Base-by-base conservation (phyloP, 2,797 vertebrate genomes). In the Sebastes cheni region DNA sequence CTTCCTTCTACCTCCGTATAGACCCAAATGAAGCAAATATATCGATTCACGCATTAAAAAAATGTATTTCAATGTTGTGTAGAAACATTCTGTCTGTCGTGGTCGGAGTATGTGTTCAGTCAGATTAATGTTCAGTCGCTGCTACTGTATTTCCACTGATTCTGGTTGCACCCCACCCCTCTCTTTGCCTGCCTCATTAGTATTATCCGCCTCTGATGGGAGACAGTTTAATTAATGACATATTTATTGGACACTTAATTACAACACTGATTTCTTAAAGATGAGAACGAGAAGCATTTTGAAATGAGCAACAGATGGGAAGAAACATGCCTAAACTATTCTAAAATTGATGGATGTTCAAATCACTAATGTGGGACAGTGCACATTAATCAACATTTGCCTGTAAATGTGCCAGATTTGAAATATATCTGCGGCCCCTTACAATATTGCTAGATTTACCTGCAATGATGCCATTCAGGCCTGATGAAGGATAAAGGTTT, bases 11-110 rank as follows among this genome's bases (percentile, higher is more conserved):
- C 36, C 36, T 39, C 36, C 12, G 12, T 12, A 39, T 14, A 39
- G 12, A 34, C 2, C 0, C 36, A 39, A 39, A 39, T 39, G 36
- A 39, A 39, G 36, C 36, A 39, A 14, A 39, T 39, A 39, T 39
- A 0, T 39, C 0, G 11, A 39, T 39, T 39, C 36, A 0, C 0
- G 36, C 36, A 39, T 39, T 0, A 34, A 13, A 13, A 39, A 42
- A 42, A 42, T 42, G 13, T 14, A 42, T 42, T 42, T 42, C 39
- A 42, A 46, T 46, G 39, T 42, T 42, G 39, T 16, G 39, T 46
- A 7, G 39, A 14, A 46, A 1, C 1, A 46, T 46, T 0, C 39
- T 42, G 14, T 42, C 14, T 42, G 14, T 42, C 42, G 14, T 46
- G 42, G 42, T 16, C 36, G 6, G 0, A 46, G 42, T 46, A 3